These are phyloP conservation scores for Loris lydekkerianus DNA, from an alignment of 2,797 vertebrate species.

Conservation along the genomic window DNA sequence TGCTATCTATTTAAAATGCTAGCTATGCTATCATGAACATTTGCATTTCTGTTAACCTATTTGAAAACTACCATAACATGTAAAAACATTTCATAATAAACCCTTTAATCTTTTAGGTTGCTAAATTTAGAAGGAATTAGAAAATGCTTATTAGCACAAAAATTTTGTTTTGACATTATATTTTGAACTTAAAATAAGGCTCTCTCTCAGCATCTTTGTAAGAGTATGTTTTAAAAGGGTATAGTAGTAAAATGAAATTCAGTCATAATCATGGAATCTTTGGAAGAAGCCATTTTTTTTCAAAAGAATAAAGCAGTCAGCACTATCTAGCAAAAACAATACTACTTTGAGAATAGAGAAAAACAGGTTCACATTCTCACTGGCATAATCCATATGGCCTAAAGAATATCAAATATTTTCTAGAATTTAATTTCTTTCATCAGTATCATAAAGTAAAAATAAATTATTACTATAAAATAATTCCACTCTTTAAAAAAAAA, in stretches of 20 bases:
- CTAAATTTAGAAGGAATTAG: background rate
- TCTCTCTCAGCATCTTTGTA: background rate
- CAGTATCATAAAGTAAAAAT: background rate
- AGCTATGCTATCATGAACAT: background rate
- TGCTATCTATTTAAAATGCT: background rate
- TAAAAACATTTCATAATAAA: background rate
- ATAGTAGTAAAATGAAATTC: background rate
- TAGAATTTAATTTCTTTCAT: constrained; percentile 30
- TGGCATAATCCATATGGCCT: background rate
- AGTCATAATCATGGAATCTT: background rate
- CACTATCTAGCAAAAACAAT: background rate
- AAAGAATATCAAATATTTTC: background rate
- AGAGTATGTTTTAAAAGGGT: background rate
- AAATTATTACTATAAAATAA: background rate
- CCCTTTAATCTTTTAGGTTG: background rate
- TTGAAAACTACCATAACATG: constrained; percentile 21
- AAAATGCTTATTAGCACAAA: background rate
- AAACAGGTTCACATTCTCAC: background rate
- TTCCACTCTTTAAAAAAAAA: background rate
- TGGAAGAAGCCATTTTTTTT: background rate
- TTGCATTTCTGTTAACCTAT: background rate
- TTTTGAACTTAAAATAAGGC: background rate
- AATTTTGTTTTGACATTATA: background rate
- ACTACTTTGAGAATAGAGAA: background rate
- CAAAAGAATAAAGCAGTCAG: background rate